phyloP scores from a whole-genome alignment of 1,140 invertebrate genomes.

The Grapholita molesta region DNA sequence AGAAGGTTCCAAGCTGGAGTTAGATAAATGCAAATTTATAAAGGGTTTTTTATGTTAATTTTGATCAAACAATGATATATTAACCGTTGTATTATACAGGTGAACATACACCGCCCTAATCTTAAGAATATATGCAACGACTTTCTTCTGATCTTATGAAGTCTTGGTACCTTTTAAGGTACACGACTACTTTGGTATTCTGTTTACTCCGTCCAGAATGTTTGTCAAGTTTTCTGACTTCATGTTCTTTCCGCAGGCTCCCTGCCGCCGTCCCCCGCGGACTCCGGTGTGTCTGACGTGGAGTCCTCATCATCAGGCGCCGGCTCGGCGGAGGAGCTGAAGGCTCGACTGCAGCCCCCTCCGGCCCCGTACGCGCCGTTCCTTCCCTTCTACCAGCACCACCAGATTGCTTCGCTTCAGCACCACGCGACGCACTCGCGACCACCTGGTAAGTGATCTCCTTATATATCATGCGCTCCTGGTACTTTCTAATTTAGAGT shows the following conservation, averaged over 20 bases:
- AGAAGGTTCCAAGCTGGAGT: background rate
- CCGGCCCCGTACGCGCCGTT: constrained; percentile 70
- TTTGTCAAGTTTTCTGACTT: background rate
- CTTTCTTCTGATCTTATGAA: no score
- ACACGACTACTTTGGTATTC: no score
- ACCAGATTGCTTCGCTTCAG: constrained; percentile 69
- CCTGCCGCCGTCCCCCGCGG: constrained; percentile 96
- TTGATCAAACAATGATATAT: background rate
- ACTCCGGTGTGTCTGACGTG: constrained; percentile 97
- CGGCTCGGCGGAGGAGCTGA: constrained; percentile 92
- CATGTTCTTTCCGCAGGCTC: constrained; percentile 81
- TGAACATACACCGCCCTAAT: background rate
- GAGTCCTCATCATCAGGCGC: constrained; percentile 96
- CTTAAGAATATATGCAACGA: background rate
- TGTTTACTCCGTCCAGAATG: background rate
- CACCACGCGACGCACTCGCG: constrained; percentile 68
- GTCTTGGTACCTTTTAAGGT: no score
- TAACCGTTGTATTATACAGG: background rate
- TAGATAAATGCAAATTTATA: constrained; percentile 1
- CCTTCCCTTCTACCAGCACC: constrained; percentile 75
- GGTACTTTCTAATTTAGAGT: constrained; percentile 12
- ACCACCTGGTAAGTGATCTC: constrained; percentile 59
- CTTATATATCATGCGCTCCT: background rate
- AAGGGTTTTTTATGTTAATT: background rate
- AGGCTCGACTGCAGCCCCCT: constrained; percentile 84